Conservation (phyloP, 2,113 vertebrate genomes). For the Verasper variegatus region DNA sequence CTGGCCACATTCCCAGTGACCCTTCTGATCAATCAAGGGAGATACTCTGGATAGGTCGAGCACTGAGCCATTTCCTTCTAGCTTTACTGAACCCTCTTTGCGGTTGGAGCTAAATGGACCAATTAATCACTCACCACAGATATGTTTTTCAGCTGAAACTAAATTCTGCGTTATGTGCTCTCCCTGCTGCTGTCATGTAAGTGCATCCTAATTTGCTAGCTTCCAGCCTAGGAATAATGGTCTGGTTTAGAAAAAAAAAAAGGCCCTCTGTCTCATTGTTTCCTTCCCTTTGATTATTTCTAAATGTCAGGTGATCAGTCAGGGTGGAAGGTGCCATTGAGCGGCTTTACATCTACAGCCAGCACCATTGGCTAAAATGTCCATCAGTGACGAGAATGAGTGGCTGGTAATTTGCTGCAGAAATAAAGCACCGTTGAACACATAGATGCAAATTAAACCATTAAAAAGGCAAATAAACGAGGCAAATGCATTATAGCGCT, state of each 20-base stretch:
- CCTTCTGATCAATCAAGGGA: not conserved
- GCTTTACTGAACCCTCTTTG: not conserved
- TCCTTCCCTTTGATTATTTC: conserved; percentile 39
- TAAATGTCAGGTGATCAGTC: conserved; percentile 50
- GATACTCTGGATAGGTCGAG: conserved; percentile 1
- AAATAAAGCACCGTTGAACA: conserved; percentile 35
- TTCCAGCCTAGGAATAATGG: not conserved
- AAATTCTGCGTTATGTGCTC: not conserved
- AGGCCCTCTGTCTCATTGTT: conserved; percentile 26
- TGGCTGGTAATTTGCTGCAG: conserved; percentile 24
- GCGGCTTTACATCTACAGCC: not conserved
- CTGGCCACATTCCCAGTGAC: no score
- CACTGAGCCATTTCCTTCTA: conserved; percentile 11
- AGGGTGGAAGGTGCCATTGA: conserved; percentile 32
- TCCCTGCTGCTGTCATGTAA: not conserved
- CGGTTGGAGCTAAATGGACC: not conserved
- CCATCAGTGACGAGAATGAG: conserved; percentile 12
- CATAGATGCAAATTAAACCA: conserved; percentile 50
- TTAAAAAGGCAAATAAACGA: conserved; percentile 43
- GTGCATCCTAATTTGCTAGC: conserved; percentile 17
- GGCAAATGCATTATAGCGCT: conserved; percentile 9
- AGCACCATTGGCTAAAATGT: conserved; percentile 27
- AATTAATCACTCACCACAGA: not conserved
- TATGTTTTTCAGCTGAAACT: not conserved
- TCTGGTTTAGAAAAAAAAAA: not conserved